These are phyloP conservation scores for Celastrina argiolus DNA, from an alignment of 2,888 invertebrate genomes.

Conservation along the genomic window DNA sequence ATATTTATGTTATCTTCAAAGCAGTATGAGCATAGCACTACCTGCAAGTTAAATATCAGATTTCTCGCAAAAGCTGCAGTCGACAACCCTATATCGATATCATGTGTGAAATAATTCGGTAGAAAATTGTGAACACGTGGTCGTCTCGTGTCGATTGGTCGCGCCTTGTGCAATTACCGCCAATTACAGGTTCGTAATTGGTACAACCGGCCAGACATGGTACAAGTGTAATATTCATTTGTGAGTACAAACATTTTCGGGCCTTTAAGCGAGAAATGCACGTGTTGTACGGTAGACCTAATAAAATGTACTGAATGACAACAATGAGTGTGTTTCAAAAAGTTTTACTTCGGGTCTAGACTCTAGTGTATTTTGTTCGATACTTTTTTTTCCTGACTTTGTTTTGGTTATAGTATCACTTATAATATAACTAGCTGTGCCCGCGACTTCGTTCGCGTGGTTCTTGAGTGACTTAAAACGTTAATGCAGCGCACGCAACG, in stretches of 20 bases:
- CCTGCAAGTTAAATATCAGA: no score
- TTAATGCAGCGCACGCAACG: no score
- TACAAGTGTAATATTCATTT: background rate
- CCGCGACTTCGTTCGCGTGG: no score
- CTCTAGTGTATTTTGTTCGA: no score
- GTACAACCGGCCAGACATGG: conserved; percentile 3
- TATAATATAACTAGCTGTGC: no score
- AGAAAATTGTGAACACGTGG: conserved; percentile 26
- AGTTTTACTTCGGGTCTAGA: no score
- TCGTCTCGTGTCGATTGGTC: conserved; percentile 16
- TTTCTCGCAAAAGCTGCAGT: background rate
- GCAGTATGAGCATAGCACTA: no score
- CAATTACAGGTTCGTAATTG: conserved; percentile 17
- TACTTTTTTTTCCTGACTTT: no score
- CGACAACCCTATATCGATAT: conserved; percentile 6
- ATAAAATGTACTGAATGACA: background rate
- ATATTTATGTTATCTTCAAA: no score
- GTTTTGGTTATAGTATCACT: no score
- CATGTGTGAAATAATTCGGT: conserved; percentile 27
- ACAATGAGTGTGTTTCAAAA: no score
- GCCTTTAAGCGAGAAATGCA: background rate
- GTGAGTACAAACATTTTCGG: background rate
- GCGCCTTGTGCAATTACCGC: conserved; percentile 12
- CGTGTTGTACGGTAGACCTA: background rate
- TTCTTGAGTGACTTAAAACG: no score